These are phyloP conservation scores for Montipora sp. DNA, from an alignment of 64 coral and sea anemone genomes.

Conservation along the genomic window DNA sequence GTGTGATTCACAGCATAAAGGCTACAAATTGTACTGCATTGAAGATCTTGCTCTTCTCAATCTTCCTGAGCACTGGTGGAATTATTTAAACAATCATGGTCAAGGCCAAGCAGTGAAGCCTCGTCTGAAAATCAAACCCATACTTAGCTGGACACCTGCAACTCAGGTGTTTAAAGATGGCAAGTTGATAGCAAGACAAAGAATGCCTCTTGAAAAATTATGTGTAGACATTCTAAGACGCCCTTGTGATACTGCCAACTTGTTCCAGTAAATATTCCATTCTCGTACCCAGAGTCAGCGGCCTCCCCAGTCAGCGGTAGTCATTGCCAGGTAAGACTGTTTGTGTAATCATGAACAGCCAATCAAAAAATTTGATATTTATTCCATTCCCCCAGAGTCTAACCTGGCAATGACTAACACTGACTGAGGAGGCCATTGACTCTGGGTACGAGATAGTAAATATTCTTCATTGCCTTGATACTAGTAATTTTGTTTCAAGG, in stretches of 20 bases:
- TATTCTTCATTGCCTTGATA: too few species aligned
- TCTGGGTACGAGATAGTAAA: too few species aligned
- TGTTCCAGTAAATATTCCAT: background rate
- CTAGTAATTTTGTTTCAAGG: too few species aligned
- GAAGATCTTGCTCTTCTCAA: background rate
- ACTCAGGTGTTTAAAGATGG: background rate
- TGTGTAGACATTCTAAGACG: background rate
- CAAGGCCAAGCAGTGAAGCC: slow-evolving; percentile 33
- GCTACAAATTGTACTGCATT: background rate
- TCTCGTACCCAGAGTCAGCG: too few species aligned
- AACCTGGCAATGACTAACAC: too few species aligned
- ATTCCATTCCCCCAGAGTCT: too few species aligned
- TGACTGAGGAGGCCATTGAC: too few species aligned
- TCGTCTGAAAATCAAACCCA: slow-evolving; percentile 14
- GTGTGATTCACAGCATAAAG: too few species aligned
- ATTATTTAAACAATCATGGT: slow-evolving; percentile 4
- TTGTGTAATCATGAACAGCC: too few species aligned
- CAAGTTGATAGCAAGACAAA: background rate
- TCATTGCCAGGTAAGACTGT: too few species aligned
- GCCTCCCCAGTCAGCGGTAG: too few species aligned
- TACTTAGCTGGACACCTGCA: slow-evolving; percentile 20
- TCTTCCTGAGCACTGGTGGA: slow-evolving; percentile 50
- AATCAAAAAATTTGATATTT: too few species aligned
- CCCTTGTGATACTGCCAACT: background rate
- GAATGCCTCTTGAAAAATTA: background rate